phyloP scores from a whole-genome alignment of 2,797 vertebrate species.

The Rhinogobio ventralis region DNA sequence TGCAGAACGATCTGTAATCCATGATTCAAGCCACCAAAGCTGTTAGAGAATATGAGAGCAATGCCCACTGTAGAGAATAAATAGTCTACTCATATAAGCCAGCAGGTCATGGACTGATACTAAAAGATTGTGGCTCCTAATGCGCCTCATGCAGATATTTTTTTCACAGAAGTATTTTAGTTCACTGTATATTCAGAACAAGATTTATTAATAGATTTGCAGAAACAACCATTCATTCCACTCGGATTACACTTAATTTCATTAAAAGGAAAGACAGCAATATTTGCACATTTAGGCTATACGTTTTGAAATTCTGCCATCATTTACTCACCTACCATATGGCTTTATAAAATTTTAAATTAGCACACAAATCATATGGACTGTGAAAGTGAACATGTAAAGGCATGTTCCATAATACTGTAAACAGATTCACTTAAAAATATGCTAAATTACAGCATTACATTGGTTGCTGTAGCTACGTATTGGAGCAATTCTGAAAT shows the following conservation, averaged over 20 bases:
- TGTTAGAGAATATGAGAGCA: conserved; percentile 47
- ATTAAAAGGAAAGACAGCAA: background rate
- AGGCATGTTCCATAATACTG: background rate
- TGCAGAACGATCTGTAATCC: conserved; percentile 57
- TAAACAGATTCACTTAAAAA: background rate
- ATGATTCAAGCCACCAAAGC: conserved; percentile 47
- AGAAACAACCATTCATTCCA: background rate
- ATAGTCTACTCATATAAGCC: conserved; percentile 37
- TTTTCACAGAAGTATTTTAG: background rate
- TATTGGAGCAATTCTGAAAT: background rate
- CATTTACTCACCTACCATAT: background rate
- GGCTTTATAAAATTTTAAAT: background rate
- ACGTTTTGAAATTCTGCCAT: background rate
- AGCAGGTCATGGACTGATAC: conserved; percentile 17
- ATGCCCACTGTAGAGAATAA: conserved; percentile 50
- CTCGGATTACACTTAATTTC: background rate
- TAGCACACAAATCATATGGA: background rate
- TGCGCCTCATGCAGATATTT: background rate
- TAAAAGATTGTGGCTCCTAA: conserved; percentile 26
- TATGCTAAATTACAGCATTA: too few species aligned
- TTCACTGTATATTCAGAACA: background rate
- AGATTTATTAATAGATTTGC: background rate
- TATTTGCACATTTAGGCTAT: background rate
- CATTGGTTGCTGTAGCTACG: background rate
- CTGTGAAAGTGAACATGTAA: background rate